phyloP scores from a whole-genome alignment of 2,113 vertebrate species.

The Desmodus rotundus region DNA sequence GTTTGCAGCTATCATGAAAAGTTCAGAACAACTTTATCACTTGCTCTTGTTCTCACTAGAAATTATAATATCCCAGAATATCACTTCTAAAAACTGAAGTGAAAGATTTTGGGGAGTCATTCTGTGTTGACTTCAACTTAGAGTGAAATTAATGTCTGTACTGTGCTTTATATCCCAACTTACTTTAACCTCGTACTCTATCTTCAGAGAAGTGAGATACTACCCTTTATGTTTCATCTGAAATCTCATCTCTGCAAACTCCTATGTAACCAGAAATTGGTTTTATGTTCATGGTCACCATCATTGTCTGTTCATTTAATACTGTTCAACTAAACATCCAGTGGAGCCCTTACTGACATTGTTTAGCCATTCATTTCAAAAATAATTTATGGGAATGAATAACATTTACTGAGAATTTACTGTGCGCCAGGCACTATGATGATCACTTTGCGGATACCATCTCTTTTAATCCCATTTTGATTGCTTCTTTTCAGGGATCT shows the following conservation, averaged over 20 bases:
- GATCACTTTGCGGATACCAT: constrained; percentile 10
- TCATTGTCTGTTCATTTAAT: constrained; percentile 38
- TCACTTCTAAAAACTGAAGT: constrained; percentile 27
- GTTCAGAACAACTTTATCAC: constrained; percentile 17
- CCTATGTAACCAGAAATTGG: constrained; percentile 30
- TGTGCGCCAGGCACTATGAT: neutral
- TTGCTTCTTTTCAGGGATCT: constrained; percentile 18
- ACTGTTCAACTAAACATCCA: neutral
- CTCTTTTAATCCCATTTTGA: constrained; percentile 20
- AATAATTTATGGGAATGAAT: constrained; percentile 16
- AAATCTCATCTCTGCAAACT: constrained; percentile 27
- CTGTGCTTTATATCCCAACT: neutral
- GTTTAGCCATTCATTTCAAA: neutral
- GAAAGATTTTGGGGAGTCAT: neutral
- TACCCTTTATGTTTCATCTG: neutral
- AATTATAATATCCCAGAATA: constrained; percentile 29
- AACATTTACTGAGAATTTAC: constrained; percentile 23
- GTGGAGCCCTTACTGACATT: neutral
- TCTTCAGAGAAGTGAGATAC: neutral
- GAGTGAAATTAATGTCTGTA: constrained; percentile 1
- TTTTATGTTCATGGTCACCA: constrained; percentile 19
- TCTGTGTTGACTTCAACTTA: constrained; percentile 22
- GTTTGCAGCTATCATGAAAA: constrained; percentile 32
- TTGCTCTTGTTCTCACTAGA: constrained; percentile 17
- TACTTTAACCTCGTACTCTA: constrained; percentile 12